Percentiles rank a stretch among this genome's conserved stretches.
Conservation (phyloP, 2,797 vertebrate genomes). For the Alectoris magna region DNA sequence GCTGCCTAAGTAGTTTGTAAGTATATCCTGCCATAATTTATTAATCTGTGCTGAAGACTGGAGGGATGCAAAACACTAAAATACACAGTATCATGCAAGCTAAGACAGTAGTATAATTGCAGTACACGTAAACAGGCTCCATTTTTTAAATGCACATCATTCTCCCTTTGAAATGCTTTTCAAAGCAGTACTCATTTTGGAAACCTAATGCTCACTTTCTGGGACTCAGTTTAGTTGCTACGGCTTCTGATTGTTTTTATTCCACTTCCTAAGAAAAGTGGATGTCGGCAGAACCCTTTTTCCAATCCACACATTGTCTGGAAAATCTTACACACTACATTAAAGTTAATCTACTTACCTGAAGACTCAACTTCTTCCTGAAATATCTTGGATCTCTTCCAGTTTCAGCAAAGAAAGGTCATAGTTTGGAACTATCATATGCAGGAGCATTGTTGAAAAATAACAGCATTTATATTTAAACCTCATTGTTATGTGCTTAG, state of each 20-base stretch:
- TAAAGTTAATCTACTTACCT: conserved; percentile 64
- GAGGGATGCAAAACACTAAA: background rate
- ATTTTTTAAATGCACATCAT: background rate
- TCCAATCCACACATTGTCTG: conserved; percentile 35
- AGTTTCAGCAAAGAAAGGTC: conserved; percentile 1
- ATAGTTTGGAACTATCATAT: background rate
- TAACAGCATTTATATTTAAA: conserved; percentile 38
- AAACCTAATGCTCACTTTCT: background rate
- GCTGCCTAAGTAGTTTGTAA: background rate
- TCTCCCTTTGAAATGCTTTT: background rate
- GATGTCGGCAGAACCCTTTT: background rate
- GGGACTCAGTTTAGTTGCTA: background rate
- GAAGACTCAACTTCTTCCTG: conserved; percentile 54
- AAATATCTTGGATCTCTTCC: conserved; percentile 34
- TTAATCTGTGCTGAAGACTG: background rate
- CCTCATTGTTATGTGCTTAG: conserved; percentile 22
- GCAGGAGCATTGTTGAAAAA: conserved; percentile 30
- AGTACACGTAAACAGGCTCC: background rate
- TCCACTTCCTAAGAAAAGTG: background rate
- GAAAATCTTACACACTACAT: conserved; percentile 48
- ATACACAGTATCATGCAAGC: accelerated
- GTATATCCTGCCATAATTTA: background rate
- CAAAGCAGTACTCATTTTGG: background rate
- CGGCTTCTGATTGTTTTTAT: conserved; percentile 9
- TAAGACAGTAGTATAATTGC: background rate